These are phyloP conservation scores for Hippocampus barbouri DNA, from an alignment of 2,113 vertebrate genomes.

Conservation along the genomic window DNA sequence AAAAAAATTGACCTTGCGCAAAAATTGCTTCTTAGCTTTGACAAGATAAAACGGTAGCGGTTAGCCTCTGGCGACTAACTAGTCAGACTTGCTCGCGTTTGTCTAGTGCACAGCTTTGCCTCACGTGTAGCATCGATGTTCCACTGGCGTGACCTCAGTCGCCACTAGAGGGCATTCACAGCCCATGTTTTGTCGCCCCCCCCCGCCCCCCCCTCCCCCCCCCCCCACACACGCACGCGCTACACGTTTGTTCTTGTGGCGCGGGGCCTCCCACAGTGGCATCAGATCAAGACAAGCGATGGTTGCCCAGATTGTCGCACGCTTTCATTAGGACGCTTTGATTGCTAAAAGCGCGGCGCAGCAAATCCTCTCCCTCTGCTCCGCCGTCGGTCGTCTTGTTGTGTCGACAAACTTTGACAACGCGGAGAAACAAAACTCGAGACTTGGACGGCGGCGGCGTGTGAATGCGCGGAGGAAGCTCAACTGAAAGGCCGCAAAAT, in stretches of 20 bases:
- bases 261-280: conserved; percentile 57
- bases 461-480: no score
- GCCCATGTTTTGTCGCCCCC: conserved; percentile 58
- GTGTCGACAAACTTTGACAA: background rate
- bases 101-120: background rate
- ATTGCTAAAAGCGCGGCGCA: background rate
- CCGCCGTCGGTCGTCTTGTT: background rate
- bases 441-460: background rate
- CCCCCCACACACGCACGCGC: background rate
- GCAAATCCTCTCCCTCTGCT: conserved; percentile 2
- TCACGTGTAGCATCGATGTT: background rate
- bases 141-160: background rate
- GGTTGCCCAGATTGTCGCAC: conserved; percentile 11
- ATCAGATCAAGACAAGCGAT: conserved; percentile 66
- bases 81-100: no score
- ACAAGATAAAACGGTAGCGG: no score
- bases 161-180: conserved; percentile 75
- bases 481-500: no score
- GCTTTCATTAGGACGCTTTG: background rate
- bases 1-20: no score
- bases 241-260: conserved; percentile 23
- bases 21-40: no score
- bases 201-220: background rate
- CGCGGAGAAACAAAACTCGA: background rate
- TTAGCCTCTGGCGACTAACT: no score